phyloP scores from a whole-genome alignment of 2,113 vertebrate genomes.

The Apteryx mantelli region DNA sequence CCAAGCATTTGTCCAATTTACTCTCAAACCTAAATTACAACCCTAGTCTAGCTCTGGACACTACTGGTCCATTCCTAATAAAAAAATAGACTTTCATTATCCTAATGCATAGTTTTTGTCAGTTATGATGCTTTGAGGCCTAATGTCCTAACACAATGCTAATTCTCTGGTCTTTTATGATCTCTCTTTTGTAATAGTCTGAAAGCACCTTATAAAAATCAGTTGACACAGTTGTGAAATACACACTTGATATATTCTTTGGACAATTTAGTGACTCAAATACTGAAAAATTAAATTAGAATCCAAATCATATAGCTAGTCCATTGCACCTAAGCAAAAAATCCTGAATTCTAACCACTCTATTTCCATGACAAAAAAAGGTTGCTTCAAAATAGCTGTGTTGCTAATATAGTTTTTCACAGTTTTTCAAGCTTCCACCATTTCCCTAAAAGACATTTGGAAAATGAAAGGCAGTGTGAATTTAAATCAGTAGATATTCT shows the following conservation, averaged over 20 bases:
- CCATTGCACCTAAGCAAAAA: not conserved
- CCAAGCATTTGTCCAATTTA: conserved; percentile 26
- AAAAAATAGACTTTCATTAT: not conserved
- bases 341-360: not conserved
- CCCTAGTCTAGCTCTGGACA: not conserved
- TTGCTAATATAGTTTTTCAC: not conserved
- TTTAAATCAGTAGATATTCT: not conserved
- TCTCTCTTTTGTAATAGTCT: not conserved
- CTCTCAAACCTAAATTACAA: not conserved
- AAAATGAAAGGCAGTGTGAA: not conserved
- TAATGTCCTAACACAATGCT: not conserved
- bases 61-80: not conserved
- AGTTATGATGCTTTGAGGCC: not conserved
- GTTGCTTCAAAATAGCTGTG: not conserved
- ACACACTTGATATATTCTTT: not conserved
- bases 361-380: not conserved
- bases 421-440: not conserved
- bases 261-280: not conserved
- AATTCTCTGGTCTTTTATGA: not conserved
- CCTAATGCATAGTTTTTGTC: not conserved
- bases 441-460: not conserved
- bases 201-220: not conserved
- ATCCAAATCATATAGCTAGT: not conserved
- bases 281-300: not conserved
- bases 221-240: not conserved